A percentile compares a stretch with the other conserved stretches of the same genome.
These are phyloP conservation scores for Megaleporinus macrocephalus DNA, from an alignment of 2,113 vertebrate genomes.

Conservation along the genomic window DNA sequence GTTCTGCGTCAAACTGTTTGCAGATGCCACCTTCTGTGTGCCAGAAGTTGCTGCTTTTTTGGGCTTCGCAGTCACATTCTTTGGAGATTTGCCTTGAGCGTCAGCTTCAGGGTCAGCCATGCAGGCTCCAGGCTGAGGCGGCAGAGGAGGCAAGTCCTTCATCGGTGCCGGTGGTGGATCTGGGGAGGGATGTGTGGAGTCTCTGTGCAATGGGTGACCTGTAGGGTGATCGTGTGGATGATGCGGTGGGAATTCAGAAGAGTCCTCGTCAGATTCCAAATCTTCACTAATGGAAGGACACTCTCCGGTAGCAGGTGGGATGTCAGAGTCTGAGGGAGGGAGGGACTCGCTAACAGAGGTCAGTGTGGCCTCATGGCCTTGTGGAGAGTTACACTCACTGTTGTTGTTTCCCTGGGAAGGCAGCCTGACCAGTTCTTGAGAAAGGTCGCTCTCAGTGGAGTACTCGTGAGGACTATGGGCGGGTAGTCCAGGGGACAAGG, in stretches of 20 bases:
- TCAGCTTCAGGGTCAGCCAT: conserved; percentile 87
- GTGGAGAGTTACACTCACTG: conserved; percentile 44
- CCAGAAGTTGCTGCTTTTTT: conserved; percentile 69
- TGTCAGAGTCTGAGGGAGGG: conserved; percentile 84
- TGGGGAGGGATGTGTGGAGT: conserved; percentile 45
- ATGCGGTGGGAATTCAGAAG: conserved; percentile 61
- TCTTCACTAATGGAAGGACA: conserved; percentile 81
- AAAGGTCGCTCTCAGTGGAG: conserved; percentile 79
- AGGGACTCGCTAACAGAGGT: conserved; percentile 85
- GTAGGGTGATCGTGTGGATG: conserved; percentile 62
- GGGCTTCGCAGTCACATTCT: conserved; percentile 56
- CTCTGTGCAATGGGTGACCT: conserved; percentile 38
- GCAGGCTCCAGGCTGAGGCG: conserved; percentile 84
- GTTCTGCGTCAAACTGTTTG: background rate
- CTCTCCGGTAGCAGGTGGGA: conserved; percentile 74
- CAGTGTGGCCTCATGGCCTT: conserved; percentile 79
- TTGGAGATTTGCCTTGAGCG: conserved; percentile 58
- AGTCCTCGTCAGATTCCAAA: conserved; percentile 84
- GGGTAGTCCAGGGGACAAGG: conserved; percentile 57
- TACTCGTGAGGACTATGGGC: conserved; percentile 65
- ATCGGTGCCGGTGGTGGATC: conserved; percentile 83
- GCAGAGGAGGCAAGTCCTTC: conserved; percentile 84
- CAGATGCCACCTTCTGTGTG: conserved; percentile 44
- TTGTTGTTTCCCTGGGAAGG: conserved; percentile 55
- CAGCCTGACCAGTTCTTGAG: conserved; percentile 73